Conservation (phyloP, 2,113 vertebrate genomes). For the Pseudolaguvia tuberculata region DNA sequence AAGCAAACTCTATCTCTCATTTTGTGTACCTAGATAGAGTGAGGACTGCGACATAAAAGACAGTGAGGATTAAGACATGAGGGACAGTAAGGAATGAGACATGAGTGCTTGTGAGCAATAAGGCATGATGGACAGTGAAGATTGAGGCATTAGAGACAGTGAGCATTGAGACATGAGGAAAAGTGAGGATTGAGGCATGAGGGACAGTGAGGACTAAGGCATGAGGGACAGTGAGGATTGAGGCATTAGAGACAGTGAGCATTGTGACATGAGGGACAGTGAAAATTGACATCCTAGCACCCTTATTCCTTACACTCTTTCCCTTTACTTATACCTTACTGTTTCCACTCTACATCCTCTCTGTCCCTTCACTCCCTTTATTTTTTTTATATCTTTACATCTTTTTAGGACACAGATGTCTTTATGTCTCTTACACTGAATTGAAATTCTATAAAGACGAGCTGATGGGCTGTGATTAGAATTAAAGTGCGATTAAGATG, state of each 20-base stretch:
- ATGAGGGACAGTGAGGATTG: background rate
- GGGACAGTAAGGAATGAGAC: too few relatives aligned
- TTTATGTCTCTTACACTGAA: background rate
- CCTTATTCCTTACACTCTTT: background rate
- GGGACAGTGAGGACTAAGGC: background rate
- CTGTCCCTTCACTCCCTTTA: background rate
- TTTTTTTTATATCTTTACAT: background rate
- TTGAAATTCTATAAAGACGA: conserved; percentile 2
- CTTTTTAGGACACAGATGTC: conserved; percentile 1
- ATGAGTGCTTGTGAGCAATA: background rate
- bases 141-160: background rate
- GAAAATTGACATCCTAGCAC: background rate
- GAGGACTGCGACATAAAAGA: background rate
- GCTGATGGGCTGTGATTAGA: background rate
- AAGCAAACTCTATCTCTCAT: background rate
- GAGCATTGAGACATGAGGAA: too few relatives aligned
- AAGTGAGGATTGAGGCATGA: background rate
- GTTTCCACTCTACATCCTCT: too few relatives aligned
- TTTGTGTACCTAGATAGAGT: background rate
- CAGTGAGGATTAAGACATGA: background rate
- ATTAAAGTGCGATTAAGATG: background rate
- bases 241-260: background rate
- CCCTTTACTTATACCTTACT: background rate
- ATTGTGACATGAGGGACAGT: background rate
- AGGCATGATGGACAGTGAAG: background rate